Base-by-base conservation (phyloP, 2,113 vertebrate species). In the Isichthys henryi region DNA sequence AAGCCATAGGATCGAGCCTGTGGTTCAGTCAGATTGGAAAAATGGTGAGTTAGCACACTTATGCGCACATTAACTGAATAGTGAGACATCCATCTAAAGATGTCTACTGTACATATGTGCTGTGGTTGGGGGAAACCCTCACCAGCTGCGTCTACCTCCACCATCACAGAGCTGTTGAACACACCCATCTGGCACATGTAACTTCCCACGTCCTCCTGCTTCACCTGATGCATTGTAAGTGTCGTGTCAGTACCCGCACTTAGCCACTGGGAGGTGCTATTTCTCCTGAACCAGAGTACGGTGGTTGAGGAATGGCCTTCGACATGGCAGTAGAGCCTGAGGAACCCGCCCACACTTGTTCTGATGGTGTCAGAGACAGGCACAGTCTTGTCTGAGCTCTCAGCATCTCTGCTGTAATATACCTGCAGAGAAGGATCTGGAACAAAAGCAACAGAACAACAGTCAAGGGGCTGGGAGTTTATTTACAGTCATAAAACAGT, bases 1-100 rank as follows among this genome's bases (percentile, higher is more conserved):
- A 52, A 95, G 93, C 91, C 93, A 94, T 46, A 56, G 89, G 43
- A 92, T 91, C 56, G 91, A 92, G 70, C 92, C 94, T 95, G 92
- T 92, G 91, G 6, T n/a, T 90, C 86, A 90, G 90, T 82, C 19
- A 87, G 5, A 31, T 35, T 45, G 17, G 1, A 56, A 56, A 23
- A 56, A 23, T 31, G 8, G 21, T 88, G 62, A 31, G 27, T 49
- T 23, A 23, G 11, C 82, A 84, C 82, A n/a, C 82, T 46, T 23
- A 84, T 2, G 17, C 82, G 10, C 82, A 48, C 19, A 80, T 80
- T 80, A 10, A 15, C 35, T 43, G 70, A 77, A 77, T 35, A 17
- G 31, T 43, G 74, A 80, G 74, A 43, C 74, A 80, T 39, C 35
- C 15, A 39, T 15, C 13, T 80, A 17, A 80, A 39, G 74, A 43